These are phyloP conservation scores for Tipula lateralis DNA, from an alignment of 2,888 invertebrate species.

Conservation along the genomic window DNA sequence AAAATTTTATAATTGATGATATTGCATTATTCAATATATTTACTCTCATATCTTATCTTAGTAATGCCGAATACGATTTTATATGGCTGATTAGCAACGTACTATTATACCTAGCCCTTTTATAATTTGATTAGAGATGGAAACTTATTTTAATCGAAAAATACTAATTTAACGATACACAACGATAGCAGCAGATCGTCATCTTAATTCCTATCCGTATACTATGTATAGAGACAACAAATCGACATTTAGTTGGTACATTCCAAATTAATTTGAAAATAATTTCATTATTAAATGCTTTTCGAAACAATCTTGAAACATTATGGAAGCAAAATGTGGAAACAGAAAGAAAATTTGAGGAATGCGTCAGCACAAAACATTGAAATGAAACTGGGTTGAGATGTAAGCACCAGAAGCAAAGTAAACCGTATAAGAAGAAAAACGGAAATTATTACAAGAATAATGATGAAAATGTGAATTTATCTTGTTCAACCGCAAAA, in stretches of 20 bases:
- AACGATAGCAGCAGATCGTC: not conserved
- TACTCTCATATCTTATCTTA: not conserved
- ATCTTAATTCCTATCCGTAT: not conserved
- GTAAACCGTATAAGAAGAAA: not conserved
- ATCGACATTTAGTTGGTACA: not conserved
- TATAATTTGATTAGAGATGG: not conserved
- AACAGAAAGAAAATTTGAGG: not conserved
- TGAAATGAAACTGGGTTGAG: not conserved
- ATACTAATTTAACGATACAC: not conserved
- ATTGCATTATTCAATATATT: not conserved
- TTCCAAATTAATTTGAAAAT: constrained; percentile 11
- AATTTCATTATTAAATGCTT: not conserved
- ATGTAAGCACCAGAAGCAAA: not conserved
- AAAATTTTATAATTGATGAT: constrained; percentile 9
- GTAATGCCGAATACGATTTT: not conserved
- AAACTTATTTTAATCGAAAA: not conserved
- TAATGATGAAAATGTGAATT: constrained; percentile 15
- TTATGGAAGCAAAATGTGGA: not conserved
- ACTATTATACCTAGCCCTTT: not conserved
- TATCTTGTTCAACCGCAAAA: not conserved
- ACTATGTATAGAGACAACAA: not conserved
- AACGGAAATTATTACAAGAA: not conserved
- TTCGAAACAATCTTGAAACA: not conserved
- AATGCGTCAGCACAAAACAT: not conserved
- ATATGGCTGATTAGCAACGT: not conserved